Evolutionary conservation across 2,113 vertebrate species (phyloP), one percentile per base, ranked within the genome.

Genomic region (Myiozetetes cayanensis): DNA sequence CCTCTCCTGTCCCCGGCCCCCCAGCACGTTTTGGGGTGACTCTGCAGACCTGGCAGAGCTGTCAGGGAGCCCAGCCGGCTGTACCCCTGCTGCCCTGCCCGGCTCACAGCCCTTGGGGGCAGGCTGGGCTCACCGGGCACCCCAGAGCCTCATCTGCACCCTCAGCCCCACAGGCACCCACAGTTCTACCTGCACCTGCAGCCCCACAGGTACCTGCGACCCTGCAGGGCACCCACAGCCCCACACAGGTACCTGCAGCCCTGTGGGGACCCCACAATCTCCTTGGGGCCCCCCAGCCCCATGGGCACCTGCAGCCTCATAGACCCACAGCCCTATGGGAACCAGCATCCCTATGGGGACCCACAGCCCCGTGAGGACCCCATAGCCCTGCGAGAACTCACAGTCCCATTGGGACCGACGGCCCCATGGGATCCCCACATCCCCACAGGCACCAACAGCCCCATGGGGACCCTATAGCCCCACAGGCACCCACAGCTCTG

Each of bases 11-110:
- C 63, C 50, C 4, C 3, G 4, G 18, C 14, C 9, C 21, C 37
- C n/a, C 61, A 6, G 1, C 33, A 16, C 25, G 5, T 79, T 92
- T 70, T 9, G 58, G 66, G 86, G 67, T 61, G 50, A 53, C 46
- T 30, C 63, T 35, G 62, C 67, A 72, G 52, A 43, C 56, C 28
- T 18, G 22, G 62, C 28, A 75, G 18, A n/a, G 63, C 18, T 43
- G 22, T 27, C 2, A 4, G 20, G 31, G 37, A 66, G 33, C 22
- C 24, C 0, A 0, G 43, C 23, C 2, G 0, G 22, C 31, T 14
- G 41, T 41, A 10, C 14, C 28, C 25, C 73, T 24, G 7, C 21
- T 22, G 21, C 56, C 14, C n/a, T 4, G 4, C 67, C 33, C 44
- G 24, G 74, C 52, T 41, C 47, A 9, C 19, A 3, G 28, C 27